Evolutionary conservation across 2,797 vertebrate genomes (phyloP), one percentile per base, ranked within the genome.

Genomic region (Sebastes nivosus): DNA sequence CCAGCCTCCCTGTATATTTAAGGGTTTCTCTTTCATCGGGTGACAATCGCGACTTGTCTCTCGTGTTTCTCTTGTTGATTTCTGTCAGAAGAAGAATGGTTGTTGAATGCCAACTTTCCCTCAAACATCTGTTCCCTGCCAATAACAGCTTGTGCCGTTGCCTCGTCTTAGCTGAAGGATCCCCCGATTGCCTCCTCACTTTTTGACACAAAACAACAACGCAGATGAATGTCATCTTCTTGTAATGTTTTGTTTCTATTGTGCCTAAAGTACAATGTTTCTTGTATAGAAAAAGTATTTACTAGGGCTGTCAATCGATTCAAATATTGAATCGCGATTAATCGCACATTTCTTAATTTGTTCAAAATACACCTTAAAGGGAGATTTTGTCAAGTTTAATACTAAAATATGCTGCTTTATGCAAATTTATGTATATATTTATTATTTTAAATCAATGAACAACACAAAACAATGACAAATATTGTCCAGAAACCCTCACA

Each of bases 101-200:
- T 75, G 91, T 77, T 84, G 91, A 92, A 92, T 95, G 95, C 95
- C 95, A 96, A 93, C 94, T 95, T 95, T 94, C 91, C 90, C 91
- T 92, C 92, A 88, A 94, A 95, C 95, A 95, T 96, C 95, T 96
- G 95, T 93, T 95, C 93, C 79, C 91, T 94, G 93, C 94, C 95
- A 95, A 94, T 93, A 94, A 95, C 95, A 96, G 94, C 95, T 95
- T 95, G 94, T 87, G 90, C 91, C 77, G 87, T 91, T 91, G 92
- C 89, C 89, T 92, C 83, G 85, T 94, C 93, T 94, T 88, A 91
- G 88, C 91, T 92, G 93, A 94, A 91, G 90, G 88, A 93, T 93
- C 90, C 87, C 50, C 86, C 85, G 77, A 93, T 92, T 91, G 89
- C 89, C 89, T 93, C 88, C 87, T 88, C 84, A 93, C 87, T 90